phyloP scores from a whole-genome alignment of 2,113 vertebrate genomes.

The Penelope pileata region DNA sequence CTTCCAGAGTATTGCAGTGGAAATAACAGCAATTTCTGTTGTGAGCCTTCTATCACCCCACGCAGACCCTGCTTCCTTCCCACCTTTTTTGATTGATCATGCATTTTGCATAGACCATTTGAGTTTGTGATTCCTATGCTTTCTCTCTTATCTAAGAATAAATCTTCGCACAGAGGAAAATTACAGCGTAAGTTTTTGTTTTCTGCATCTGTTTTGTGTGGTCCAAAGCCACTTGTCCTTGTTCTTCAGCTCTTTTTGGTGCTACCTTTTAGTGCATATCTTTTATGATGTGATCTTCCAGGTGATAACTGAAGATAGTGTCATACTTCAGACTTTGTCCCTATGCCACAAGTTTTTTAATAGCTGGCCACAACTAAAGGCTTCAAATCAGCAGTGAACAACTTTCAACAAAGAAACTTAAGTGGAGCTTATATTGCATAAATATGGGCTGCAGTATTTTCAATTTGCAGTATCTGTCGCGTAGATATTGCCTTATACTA shows the following conservation, averaged over 20 bases:
- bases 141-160: background rate
- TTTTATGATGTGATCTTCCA: background rate
- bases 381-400: background rate
- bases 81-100: slow-evolving; percentile 24
- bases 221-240: background rate
- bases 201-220: background rate
- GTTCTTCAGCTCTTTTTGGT: background rate
- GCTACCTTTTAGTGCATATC: too few relatives aligned
- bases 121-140: background rate
- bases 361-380: background rate
- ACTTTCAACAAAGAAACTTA: background rate
- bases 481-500: background rate
- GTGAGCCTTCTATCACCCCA: background rate
- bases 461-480: background rate
- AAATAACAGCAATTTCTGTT: slow-evolving; percentile 44
- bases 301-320: background rate
- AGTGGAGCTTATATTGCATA: background rate
- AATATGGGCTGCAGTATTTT: background rate
- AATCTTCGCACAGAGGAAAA: slow-evolving; percentile 13
- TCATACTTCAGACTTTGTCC: background rate
- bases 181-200: background rate
- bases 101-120: slow-evolving; percentile 34
- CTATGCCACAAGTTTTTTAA: background rate
- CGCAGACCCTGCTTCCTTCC: background rate
- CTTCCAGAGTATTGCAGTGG: background rate